Evolutionary conservation across 1,140 invertebrate species (phyloP), one percentile per base, ranked within the genome.

Genomic region (Hylaeus anthracinus): DNA sequence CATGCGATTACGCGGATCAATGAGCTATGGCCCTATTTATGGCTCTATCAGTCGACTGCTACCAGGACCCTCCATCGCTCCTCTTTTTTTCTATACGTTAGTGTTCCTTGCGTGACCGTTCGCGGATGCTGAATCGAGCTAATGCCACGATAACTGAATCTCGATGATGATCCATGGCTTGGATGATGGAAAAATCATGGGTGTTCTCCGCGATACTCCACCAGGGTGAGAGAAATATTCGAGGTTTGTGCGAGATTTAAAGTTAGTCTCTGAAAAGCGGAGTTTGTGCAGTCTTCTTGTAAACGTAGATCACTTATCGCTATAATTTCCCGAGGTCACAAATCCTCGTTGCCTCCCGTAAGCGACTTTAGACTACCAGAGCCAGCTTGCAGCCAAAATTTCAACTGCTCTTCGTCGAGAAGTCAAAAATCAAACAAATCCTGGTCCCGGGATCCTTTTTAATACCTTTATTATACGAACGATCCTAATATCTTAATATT

Each of bases 1-100:
- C 90, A 92, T 92, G 90, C 90, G 91, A 93, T 93, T 92, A 92
- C 90, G 90, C 90, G 90, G 90, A 92, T 92, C 91, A 92, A 92
- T 93, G 91, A 91, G 91, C 91, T 92, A 92, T 90, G 87, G 86
- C 84, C 87, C 90, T 91, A 92, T 92, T 93, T 93, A 93, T 91
- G 91, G 86, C 92, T 92, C 88, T 93, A 93, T 93, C 90, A 90
- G 82, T 43, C 67, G 64, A 69, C 75, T 67, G 72, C 82, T 85
- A 85, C 82, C 79, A 69, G 74, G 75, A 78, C 70, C 43, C 56
- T 70, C 69, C 56, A 70, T 72, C 81, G 72, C 72, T 72, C 45
- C n/a, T 55, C 61, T 65, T 77, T 79, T 85, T 81, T 64, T 73
- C 12, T 14, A 26, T 26, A 26, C 39, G 65, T 60, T n/a, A 56